Base-by-base conservation (phyloP, 2,113 vertebrate genomes). In the Trochalopteron elliotii region DNA sequence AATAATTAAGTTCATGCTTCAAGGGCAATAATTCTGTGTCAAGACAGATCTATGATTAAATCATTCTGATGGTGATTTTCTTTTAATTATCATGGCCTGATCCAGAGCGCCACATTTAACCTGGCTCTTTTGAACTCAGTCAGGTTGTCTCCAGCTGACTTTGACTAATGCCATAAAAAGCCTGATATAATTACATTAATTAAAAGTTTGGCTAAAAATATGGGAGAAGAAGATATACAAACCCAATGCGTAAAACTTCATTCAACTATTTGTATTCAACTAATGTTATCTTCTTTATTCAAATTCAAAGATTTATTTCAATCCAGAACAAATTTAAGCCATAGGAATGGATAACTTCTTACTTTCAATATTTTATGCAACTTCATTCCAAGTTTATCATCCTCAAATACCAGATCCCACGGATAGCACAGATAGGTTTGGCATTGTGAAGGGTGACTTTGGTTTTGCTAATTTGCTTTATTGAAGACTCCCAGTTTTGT, bases 21-120 rank as follows among this genome's bases (percentile, higher is more conserved):
- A 78, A 94, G 88, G 87, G 60, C 56, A 91, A 59, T 95, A 95
- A 89, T 88, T 78, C 55, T 63, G 22, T 90, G 71, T 89, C 68
- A 86, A 78, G 64, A 74, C 2, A 0, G 82, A 45, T 30, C 90
- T 75, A 24, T 71, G 90, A 94, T 83, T 92, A 90, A 94, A 90
- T 79, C 42, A 92, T 88, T 93, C 40, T 91, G 82, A 69, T 67
- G 71, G 57, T 95, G 79, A 95, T 93, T 86, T 93, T 69, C 45
- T 74, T 83, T 81, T 93, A 90, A 93, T 91, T 94, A 95, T 67
- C 70, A n/a, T 49, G 60, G 82, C n/a, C 82, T 74, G 44, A 81
- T 86, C 71, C 47, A 67, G 67, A 83, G 47, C 35, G 72, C 24
- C 77, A 39, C 33, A 31, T 87, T 71, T 81, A 91, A 79, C 59